phyloP scores from a whole-genome alignment of 23 tunicate genomes.

The Oikopleura albicans region DNA sequence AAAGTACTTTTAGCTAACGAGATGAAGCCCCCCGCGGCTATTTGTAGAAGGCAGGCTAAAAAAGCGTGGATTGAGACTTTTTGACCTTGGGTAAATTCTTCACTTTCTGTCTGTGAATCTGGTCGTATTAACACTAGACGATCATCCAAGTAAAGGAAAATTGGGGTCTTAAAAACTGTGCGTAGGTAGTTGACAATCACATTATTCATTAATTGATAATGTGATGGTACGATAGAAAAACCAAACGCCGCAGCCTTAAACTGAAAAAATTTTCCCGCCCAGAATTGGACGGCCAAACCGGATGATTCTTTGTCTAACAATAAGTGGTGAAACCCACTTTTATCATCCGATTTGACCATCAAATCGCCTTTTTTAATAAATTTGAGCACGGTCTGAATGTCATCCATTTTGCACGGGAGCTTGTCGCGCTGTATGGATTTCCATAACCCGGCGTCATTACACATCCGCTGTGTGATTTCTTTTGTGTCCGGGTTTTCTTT shows the following conservation, averaged over 20 bases:
- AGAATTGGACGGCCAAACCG: neutral
- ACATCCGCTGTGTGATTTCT: neutral
- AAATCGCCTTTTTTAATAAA: too few relatives aligned
- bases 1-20: neutral
- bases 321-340: neutral
- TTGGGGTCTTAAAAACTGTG: neutral
- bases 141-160: neutral
- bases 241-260: neutral
- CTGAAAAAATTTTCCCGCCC: too few relatives aligned
- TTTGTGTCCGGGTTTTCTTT: too few relatives aligned
- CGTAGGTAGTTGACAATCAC: neutral
- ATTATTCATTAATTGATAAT: neutral
- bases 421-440: too few relatives aligned
- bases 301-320: neutral
- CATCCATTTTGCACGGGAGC: neutral
- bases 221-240: neutral
- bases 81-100: neutral
- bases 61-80: neutral
- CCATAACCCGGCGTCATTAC: neutral
- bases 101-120: neutral
- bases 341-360: too few relatives aligned
- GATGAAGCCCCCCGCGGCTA: neutral
- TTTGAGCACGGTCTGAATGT: too few relatives aligned
- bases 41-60: neutral
- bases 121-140: neutral